phyloP scores from a whole-genome alignment of 2,113 vertebrate genomes.

The Crotalus viridis region DNA sequence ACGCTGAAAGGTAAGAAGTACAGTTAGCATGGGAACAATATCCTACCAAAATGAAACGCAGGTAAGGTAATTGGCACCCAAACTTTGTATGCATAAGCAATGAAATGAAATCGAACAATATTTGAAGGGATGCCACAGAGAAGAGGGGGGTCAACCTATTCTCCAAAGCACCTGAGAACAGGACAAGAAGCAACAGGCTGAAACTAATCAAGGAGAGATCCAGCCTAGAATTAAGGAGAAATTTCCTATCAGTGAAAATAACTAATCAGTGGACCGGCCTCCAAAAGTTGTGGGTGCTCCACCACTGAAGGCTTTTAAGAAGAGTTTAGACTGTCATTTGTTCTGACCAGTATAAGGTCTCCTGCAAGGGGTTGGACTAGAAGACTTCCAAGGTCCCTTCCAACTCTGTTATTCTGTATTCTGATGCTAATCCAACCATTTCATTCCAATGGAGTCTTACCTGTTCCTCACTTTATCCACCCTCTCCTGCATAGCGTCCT shows the following conservation, averaged over 20 bases:
- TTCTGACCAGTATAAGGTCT: not conserved
- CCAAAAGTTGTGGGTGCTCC: not conserved
- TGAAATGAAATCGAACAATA: not conserved
- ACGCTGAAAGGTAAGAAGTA: constrained; percentile 30
- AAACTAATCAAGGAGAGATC: not conserved
- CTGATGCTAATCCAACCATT: not conserved
- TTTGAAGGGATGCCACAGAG: not conserved
- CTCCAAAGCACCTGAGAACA: no score
- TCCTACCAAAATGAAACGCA: not conserved
- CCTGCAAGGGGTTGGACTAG: not conserved
- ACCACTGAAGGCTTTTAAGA: not conserved
- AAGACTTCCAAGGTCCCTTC: not conserved
- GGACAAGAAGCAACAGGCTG: not conserved
- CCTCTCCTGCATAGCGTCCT: constrained; percentile 13
- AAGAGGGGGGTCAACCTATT: not conserved
- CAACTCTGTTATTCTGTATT: not conserved
- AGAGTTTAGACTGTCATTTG: no score
- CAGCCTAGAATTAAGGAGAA: not conserved
- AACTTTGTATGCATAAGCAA: not conserved
- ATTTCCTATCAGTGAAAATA: not conserved
- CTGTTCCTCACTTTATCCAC: constrained; percentile 47
- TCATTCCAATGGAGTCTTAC: not conserved
- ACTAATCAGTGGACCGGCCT: not conserved
- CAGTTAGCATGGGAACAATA: rapidly evolving
- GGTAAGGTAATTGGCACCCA: not conserved